phyloP scores from a whole-genome alignment of 2,888 invertebrate genomes.

The Xestia ashworthii region DNA sequence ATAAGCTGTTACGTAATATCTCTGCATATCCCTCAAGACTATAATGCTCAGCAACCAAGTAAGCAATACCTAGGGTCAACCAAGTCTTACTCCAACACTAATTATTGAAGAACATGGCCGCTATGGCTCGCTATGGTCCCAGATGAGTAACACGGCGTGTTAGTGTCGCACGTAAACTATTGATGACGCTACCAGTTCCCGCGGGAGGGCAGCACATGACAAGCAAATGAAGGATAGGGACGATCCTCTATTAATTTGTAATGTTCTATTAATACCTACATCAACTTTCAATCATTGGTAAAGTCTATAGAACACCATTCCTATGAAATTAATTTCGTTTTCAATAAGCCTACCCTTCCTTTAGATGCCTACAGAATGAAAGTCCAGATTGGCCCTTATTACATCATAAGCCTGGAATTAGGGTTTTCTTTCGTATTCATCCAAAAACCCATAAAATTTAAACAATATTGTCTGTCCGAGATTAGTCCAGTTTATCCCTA shows the following conservation, averaged over 20 bases:
- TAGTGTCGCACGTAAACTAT: not conserved
- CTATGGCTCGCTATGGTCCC: slow-evolving; percentile 26
- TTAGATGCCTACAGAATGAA: not conserved
- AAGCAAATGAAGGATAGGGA: slow-evolving; percentile 12
- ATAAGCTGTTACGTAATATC: not conserved
- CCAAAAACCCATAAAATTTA: not conserved
- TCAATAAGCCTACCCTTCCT: not conserved
- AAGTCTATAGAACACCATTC: not conserved
- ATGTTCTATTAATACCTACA: slow-evolving; percentile 20
- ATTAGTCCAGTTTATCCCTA: not conserved
- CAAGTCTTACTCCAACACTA: not conserved
- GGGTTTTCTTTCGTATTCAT: not conserved
- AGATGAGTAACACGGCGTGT: not conserved
- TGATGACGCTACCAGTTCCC: slow-evolving; percentile 32
- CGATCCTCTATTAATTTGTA: slow-evolving; percentile 22
- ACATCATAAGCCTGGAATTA: not conserved
- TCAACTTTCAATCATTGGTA: not conserved
- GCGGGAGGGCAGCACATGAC: slow-evolving; percentile 10
- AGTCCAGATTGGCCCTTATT: not conserved
- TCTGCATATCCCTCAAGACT: not conserved
- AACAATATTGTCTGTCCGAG: not conserved
- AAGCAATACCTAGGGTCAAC: not conserved
- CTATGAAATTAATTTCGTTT: not conserved
- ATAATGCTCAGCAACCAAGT: not conserved
- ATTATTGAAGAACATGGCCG: slow-evolving; percentile 17